Evolutionary conservation across 2,797 vertebrate species (phyloP), one percentile per base, ranked within the genome.

Genomic region (Saxicola maurus): DNA sequence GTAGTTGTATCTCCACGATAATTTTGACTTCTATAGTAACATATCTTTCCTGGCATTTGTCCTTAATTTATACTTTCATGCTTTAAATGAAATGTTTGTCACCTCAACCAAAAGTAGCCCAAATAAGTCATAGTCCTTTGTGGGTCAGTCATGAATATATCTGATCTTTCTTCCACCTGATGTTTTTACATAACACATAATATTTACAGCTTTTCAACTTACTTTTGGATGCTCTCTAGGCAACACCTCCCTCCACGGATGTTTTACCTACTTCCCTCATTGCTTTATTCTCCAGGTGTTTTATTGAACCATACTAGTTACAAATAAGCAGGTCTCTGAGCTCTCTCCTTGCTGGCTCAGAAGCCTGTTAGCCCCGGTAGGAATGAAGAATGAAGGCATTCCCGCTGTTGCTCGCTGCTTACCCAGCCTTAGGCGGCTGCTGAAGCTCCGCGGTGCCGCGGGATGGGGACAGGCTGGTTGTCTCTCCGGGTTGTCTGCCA

Each of bases 401-500:
- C 7, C 8, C 27, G 6, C 7, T 3, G 37, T 3, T 21, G 0
- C 4, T 11, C 2, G 13, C 48, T 23, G 1, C 33, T 53, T 33
- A 1, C 20, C 27, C 11, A 16, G 15, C 55, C 42, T 11, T 1
- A 1, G 35, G 35, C 35, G 2, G 38, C 9, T 31, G 4, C 0
- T 3, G 13, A 2, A n/a, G 31, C 43, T 46, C 3, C 33, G 10
- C 33, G 3, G 14, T 7, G 13, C 28, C 15, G 42, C 35, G 4
- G 19, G n/a, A 4, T 3, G 52, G n/a, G 18, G 20, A 37, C 7
- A 27, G 20, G 18, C 1, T 4, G 23, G 3, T 0, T 5, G 10
- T 5, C 0, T 43, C 43, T 21, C 43, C 1, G 3, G 18, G 3
- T 0, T 5, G 10, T 4, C 0, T 5, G 19, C 4, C 17, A 1